Conservation (phyloP, 2,888 invertebrate species). For the Aporophyla lueneburgensis region DNA sequence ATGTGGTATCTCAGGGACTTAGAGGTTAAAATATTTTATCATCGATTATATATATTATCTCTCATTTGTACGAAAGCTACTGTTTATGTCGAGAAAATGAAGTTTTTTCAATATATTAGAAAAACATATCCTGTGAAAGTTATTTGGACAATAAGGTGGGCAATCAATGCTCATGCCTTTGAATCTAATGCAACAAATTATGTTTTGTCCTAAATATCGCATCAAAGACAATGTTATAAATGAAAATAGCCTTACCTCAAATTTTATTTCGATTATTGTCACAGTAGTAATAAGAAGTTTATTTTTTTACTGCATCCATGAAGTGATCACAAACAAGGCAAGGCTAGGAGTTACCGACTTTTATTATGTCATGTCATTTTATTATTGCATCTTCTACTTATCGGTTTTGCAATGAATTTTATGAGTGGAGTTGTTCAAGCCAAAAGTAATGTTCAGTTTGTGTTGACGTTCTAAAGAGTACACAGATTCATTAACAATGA, state of each 20-base stretch:
- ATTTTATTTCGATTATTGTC: conserved; percentile 18
- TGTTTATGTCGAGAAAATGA: not conserved
- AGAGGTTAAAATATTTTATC: not conserved
- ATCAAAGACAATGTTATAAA: not conserved
- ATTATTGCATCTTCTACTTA: not conserved
- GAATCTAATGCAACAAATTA: too few species aligned
- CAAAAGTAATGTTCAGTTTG: conserved; percentile 23
- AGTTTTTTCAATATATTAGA: not conserved
- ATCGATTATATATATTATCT: not conserved
- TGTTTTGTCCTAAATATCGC: too few species aligned
- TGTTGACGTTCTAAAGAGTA: conserved; percentile 37
- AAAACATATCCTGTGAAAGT: not conserved
- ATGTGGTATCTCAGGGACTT: too few species aligned
- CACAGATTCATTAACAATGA: conserved; percentile 34
- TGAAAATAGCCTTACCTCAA: conserved; percentile 6
- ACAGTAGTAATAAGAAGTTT: not conserved
- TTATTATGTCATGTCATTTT: not conserved
- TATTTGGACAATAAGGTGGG: too few species aligned
- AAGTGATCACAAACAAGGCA: too few species aligned
- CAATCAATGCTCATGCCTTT: too few species aligned
- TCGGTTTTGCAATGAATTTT: conserved; percentile 26
- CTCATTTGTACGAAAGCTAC: not conserved
- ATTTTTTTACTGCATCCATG: not conserved
- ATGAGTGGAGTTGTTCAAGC: conserved; percentile 1
- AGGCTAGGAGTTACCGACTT: rapidly evolving